phyloP scores from a whole-genome alignment of 2,888 invertebrate species.

The Trilocha varians region DNA sequence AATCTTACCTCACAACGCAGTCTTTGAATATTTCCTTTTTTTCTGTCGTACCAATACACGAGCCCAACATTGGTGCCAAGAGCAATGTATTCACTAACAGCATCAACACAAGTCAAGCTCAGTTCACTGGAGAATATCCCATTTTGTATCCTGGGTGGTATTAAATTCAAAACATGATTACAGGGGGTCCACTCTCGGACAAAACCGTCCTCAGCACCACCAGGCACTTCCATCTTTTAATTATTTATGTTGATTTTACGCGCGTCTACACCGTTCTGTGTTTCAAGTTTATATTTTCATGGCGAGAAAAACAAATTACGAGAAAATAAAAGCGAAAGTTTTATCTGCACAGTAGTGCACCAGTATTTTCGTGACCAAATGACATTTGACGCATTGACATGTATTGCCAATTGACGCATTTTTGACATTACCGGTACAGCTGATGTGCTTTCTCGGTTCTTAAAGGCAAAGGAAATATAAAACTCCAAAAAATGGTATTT shows the following conservation, averaged over 20 bases:
- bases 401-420: not conserved
- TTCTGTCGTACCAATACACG: constrained; percentile 90
- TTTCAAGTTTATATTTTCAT: constrained; percentile 15
- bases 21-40: constrained; percentile 82
- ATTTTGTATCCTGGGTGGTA: constrained; percentile 81
- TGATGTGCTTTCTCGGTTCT: no score
- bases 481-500: no score
- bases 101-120: constrained; percentile 86
- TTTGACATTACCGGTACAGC: no score
- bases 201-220: constrained; percentile 63
- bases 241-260: constrained; percentile 4
- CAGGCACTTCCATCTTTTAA: constrained; percentile 51
- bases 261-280: no score
- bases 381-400: not conserved
- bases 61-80: constrained; percentile 89
- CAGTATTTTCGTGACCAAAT: no score
- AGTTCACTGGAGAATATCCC: constrained; percentile 85
- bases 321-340: constrained; percentile 17
- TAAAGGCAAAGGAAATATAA: no score
- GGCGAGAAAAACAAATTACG: constrained; percentile 9
- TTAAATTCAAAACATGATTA: constrained; percentile 80
- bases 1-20: constrained; percentile 83
- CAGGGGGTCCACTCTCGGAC: constrained; percentile 88
- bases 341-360: constrained; percentile 3
- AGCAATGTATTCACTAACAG: constrained; percentile 85